These are phyloP conservation scores for Caerostris darwini DNA, from an alignment of 1,140 invertebrate species.

Conservation along the genomic window DNA sequence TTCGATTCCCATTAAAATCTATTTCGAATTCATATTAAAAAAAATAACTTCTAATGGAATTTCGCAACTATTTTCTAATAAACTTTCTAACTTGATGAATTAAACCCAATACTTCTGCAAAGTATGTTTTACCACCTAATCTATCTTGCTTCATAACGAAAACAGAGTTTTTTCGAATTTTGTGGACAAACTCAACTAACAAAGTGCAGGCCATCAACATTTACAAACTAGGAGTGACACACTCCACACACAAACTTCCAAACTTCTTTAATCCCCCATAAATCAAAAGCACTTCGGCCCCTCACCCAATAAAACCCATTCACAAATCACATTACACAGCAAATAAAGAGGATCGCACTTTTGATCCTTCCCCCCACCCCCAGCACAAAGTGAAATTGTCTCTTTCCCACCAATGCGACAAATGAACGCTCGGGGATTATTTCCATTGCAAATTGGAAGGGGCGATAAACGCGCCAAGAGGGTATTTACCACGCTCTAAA, in stretches of 20 bases:
- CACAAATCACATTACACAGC: conserved; percentile 12
- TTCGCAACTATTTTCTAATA: too few species aligned
- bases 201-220: too few species aligned
- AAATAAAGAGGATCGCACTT: background rate
- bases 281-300: background rate
- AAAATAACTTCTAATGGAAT: too few species aligned
- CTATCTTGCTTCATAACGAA: too few species aligned
- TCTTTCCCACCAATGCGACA: background rate
- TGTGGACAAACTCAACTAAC: too few species aligned
- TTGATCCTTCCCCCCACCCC: background rate
- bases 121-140: too few species aligned
- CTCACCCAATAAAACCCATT: background rate
- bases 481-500: conserved; percentile 29
- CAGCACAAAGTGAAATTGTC: background rate
- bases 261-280: conserved; percentile 22
- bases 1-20: too few species aligned
- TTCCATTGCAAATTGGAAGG: conserved; percentile 56
- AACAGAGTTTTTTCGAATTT: too few species aligned
- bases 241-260: background rate
- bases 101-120: too few species aligned
- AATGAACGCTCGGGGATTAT: conserved; percentile 58
- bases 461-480: conserved; percentile 64
- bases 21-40: too few species aligned
- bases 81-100: too few species aligned
- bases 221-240: background rate